These are phyloP conservation scores for Lasioglossum villosulum DNA, from an alignment of 2,888 invertebrate species.

Conservation along the genomic window DNA sequence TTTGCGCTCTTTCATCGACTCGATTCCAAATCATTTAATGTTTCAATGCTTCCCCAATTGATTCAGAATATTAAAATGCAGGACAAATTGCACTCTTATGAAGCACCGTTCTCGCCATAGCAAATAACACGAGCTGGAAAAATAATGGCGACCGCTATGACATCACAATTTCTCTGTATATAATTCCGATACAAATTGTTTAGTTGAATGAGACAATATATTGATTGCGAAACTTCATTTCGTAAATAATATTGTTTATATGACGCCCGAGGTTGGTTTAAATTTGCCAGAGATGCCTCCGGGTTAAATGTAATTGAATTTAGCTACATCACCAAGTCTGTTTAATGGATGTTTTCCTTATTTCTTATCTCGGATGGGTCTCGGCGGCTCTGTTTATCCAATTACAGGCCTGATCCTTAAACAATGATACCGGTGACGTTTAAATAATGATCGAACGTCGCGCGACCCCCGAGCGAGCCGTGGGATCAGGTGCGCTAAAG, in stretches of 20 bases:
- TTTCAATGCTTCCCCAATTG: not conserved
- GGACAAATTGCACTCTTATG: not conserved
- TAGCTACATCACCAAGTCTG: not conserved
- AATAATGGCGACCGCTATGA: not conserved
- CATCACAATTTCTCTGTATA: not conserved
- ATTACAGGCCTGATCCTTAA: conserved; percentile 59
- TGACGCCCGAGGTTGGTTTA: not conserved
- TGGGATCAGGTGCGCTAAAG: conserved; percentile 71
- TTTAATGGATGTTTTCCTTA: not conserved
- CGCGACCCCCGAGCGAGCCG: conserved; percentile 43
- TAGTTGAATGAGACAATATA: not conserved
- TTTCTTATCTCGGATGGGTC: not conserved
- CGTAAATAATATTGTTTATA: not conserved
- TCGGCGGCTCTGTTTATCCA: conserved; percentile 11
- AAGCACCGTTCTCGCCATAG: not conserved
- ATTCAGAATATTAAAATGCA: not conserved
- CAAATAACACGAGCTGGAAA: not conserved
- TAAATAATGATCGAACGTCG: conserved; percentile 69
- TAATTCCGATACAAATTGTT: not conserved
- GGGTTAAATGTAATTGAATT: not conserved
- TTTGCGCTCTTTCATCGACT: not conserved
- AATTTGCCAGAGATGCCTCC: not conserved
- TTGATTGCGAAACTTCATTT: not conserved
- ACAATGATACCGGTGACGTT: conserved; percentile 65
- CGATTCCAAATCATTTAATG: not conserved